Conservation (phyloP, 1,140 invertebrate species). For the Camponotus pennsylvanicus region DNA sequence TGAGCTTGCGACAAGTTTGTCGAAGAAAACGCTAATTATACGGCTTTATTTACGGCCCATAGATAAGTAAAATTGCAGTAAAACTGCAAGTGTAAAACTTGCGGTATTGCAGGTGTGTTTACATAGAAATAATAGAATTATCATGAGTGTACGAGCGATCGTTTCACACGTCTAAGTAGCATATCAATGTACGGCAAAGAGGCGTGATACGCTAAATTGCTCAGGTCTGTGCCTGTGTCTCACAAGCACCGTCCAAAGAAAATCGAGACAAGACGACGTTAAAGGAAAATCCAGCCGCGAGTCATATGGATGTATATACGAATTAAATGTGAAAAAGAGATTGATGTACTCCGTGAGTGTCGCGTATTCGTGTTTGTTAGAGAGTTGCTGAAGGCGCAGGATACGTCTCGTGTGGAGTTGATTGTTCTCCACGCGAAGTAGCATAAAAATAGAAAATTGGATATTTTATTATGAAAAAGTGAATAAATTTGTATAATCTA, state of each 20-base stretch:
- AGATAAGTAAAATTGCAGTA: background rate
- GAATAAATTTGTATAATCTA: conserved; percentile 74
- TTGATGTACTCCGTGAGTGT: conserved; percentile 79
- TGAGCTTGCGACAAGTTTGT: conserved; percentile 51
- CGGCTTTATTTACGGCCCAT: conserved; percentile 29
- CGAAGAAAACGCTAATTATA: conserved; percentile 53
- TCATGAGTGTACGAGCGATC: conserved; percentile 42
- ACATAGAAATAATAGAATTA: conserved; percentile 39
- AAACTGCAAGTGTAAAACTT: conserved; percentile 1
- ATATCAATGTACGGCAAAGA: conserved; percentile 72
- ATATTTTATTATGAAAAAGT: conserved; percentile 83
- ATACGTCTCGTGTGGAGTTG: conserved; percentile 71
- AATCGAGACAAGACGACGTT: conserved; percentile 61
- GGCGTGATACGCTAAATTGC: conserved; percentile 29
- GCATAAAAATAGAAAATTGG: conserved; percentile 76
- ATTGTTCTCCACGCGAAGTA: conserved; percentile 79
- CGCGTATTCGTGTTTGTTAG: conserved; percentile 78
- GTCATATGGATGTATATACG: conserved; percentile 11
- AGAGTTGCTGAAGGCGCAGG: conserved; percentile 70
- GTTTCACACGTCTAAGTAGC: conserved; percentile 73
- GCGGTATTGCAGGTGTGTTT: background rate
- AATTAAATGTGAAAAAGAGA: conserved; percentile 64
- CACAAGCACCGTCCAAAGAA: conserved; percentile 41
- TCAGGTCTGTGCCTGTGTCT: conserved; percentile 50
- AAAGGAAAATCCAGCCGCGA: conserved; percentile 34